Evolutionary conservation across 2,797 vertebrate species (phyloP).

Genomic region (Lates japonicus): DNA sequence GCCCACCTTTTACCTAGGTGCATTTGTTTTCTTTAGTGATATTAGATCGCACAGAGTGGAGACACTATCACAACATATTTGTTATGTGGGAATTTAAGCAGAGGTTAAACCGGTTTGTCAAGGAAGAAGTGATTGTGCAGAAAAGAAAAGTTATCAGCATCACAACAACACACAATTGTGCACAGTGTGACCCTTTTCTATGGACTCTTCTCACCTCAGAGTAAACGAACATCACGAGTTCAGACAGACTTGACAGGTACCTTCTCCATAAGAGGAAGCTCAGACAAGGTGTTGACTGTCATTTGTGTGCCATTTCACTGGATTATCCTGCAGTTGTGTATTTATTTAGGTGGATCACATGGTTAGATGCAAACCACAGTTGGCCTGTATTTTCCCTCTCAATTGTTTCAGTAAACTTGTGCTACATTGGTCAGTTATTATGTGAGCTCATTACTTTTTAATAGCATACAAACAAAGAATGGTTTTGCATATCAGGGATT

Average conservation of each 20-base stretch:
- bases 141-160: neutral
- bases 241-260: constrained; percentile 32
- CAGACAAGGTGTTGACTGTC: neutral
- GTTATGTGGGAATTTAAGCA: constrained; percentile 16
- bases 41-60: neutral
- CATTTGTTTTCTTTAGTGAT: neutral
- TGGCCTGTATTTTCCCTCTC: neutral
- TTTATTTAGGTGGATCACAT: constrained; percentile 20
- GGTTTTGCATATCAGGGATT: neutral
- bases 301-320: neutral
- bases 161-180: neutral
- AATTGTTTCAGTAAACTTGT: constrained; percentile 3
- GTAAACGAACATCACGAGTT: neutral
- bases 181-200: neutral
- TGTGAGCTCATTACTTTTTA: neutral
- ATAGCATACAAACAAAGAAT: neutral
- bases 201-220: neutral
- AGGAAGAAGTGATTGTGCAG: constrained; percentile 40
- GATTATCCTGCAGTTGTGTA: neutral
- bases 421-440: constrained; percentile 5
- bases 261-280: neutral
- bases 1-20: accelerated
- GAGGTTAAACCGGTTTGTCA: constrained; percentile 40
- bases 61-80: constrained; percentile 1
- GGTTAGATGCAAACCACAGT: neutral